Conservation (phyloP, 2,113 vertebrate genomes). For the Paraplagusia blochii region DNA sequence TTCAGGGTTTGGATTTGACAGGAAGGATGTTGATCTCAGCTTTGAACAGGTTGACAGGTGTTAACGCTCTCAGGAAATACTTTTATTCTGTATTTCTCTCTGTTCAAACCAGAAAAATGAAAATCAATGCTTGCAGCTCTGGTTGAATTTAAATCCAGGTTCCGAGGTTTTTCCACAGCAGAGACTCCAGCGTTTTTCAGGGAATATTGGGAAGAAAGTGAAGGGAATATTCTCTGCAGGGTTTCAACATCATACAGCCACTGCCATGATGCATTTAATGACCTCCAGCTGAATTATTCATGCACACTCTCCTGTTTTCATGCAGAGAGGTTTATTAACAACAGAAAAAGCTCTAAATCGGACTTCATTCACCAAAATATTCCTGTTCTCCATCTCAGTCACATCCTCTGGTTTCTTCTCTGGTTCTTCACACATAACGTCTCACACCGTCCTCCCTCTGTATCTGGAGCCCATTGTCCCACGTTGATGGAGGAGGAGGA, state of each 20-base stretch:
- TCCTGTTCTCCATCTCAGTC: background rate
- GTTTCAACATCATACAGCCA: background rate
- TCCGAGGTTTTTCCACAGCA: too few species aligned
- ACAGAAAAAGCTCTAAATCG: background rate
- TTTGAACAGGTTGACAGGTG: too few species aligned
- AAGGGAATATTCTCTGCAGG: background rate
- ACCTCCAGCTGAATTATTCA: background rate
- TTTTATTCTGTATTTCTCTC: too few species aligned
- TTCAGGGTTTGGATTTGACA: too few species aligned
- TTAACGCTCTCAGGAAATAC: too few species aligned
- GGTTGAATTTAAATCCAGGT: too few species aligned
- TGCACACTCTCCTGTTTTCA: background rate
- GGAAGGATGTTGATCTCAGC: too few species aligned
- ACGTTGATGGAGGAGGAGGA: constrained; percentile 20
- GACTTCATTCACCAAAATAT: background rate
- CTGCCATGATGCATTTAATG: background rate
- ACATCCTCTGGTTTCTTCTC: background rate
- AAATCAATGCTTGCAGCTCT: too few species aligned
- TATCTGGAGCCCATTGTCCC: constrained; percentile 1
- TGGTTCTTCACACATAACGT: background rate
- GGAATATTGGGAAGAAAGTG: background rate
- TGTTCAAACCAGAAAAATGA: too few species aligned
- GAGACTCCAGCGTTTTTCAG: background rate
- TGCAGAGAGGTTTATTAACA: background rate
- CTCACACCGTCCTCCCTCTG: background rate